Evolutionary conservation across 2,113 vertebrate genomes (phyloP).

Genomic region (Excalfactoria chinensis): DNA sequence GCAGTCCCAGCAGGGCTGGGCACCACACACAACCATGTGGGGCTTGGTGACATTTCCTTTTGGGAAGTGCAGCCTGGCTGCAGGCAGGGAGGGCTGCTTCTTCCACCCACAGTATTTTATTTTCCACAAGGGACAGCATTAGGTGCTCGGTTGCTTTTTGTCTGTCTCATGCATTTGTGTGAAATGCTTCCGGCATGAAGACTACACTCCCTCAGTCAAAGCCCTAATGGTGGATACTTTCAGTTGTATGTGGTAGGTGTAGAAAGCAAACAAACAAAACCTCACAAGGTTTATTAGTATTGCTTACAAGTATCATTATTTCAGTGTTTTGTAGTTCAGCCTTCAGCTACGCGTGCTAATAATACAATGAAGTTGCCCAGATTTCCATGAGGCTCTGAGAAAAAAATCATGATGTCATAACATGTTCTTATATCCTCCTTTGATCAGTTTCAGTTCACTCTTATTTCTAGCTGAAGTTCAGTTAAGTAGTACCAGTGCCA

Average conservation of each 20-base stretch:
- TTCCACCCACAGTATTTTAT: neutral
- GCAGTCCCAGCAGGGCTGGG: neutral
- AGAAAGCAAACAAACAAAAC: neutral
- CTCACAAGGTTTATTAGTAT: neutral
- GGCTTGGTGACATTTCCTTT: neutral
- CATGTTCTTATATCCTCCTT: conserved; percentile 1
- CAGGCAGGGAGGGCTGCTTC: neutral
- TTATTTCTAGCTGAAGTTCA: neutral
- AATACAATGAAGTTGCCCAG: conserved; percentile 22
- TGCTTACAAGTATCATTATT: neutral
- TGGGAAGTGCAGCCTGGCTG: neutral
- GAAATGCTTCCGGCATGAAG: neutral
- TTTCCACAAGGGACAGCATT: neutral
- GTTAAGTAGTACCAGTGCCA: neutral
- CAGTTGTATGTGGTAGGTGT: fast-evolving
- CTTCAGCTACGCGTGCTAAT: neutral
- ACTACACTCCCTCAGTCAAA: neutral
- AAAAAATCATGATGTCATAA: neutral
- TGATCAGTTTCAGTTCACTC: neutral
- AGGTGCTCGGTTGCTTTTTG: too few relatives aligned
- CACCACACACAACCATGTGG: fast-evolving
- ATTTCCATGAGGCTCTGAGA: conserved; percentile 2
- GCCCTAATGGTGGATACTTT: neutral
- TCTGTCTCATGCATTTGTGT: neutral
- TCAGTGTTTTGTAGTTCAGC: conserved; percentile 19